These are phyloP conservation scores for Ammospiza maritima DNA, from an alignment of 2,797 vertebrate species.

Conservation along the genomic window DNA sequence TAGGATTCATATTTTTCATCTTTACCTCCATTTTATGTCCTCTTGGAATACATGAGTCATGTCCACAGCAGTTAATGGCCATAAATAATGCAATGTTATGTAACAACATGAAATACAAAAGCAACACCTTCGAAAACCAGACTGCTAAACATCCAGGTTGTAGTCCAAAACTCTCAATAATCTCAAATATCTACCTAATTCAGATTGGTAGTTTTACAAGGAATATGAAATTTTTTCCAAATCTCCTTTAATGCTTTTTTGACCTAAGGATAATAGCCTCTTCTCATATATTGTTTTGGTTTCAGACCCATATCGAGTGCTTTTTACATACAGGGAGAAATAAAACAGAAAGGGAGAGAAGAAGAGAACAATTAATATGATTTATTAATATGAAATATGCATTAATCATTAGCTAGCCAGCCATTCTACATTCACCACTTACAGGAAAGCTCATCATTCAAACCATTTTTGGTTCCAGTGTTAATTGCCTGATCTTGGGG, in stretches of 20 bases:
- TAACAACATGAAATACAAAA: neutral
- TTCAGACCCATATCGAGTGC: neutral
- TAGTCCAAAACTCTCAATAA: neutral
- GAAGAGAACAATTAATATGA: conserved; percentile 58
- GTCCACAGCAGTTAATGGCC: neutral
- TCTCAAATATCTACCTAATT: neutral
- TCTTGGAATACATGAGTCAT: neutral
- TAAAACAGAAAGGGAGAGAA: conserved; percentile 8
- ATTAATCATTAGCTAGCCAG: conserved; percentile 62
- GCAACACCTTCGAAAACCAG: neutral
- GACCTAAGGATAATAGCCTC: neutral
- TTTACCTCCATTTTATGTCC: neutral
- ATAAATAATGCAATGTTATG: neutral
- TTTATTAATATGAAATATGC: conserved; percentile 62
- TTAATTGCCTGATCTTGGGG: conserved; percentile 28
- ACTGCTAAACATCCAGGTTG: neutral
- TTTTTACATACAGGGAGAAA: neutral
- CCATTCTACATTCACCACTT: conserved; percentile 39
- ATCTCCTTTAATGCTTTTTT: neutral
- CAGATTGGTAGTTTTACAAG: neutral
- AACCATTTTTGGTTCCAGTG: conserved; percentile 6
- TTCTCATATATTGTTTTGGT: neutral
- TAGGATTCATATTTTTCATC: neutral
- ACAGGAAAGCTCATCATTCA: conserved; percentile 54
- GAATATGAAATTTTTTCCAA: neutral